Evolutionary conservation across 2,797 vertebrate species (phyloP), one percentile per base, ranked within the genome.

Genomic region (Hapalemur alaotrensis): DNA sequence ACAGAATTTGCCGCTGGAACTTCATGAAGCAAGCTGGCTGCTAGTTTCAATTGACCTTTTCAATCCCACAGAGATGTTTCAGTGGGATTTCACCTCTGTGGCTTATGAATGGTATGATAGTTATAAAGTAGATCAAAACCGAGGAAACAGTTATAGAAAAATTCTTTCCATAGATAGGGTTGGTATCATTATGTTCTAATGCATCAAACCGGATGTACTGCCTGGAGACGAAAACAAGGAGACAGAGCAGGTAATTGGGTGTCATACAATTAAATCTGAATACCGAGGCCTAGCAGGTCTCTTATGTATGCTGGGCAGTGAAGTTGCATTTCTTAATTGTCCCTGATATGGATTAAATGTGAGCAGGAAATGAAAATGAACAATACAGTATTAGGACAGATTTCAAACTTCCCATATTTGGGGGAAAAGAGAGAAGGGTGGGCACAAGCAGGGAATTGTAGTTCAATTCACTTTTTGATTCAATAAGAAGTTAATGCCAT

Each of bases 211-310:
- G 4, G 86, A 94, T 0, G 0, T 0, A 1, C 4, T 7, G 79
- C 89, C 92, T 70, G 0, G 3, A 96, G 93, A 67, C 30, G 23
- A 96, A 91, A 18, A n/a, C 50, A 67, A 90, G 54, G 65, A 97
- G 91, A 59, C 57, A 94, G 87, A 65, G 86, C 32, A 46, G 59
- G 94, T 15, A 88, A 93, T 43, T 82, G 57, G 69, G 46, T 91
- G 92, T 92, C 83, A 93, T 9, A 86, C 78, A 67, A 95, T 93
- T 95, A 94, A 89, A 95, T 43, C 50, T 14, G 43, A 97, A 81
- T 9, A 48, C 48, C 9, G 11, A 91, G 70, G 83, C 82, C 32
- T 69, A 63, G 52, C 48, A 80, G 85, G 22, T 63, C 88, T 92
- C 69, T 78, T 70, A 59, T 12, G 63, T 25, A 65, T 2, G n/a